These are phyloP conservation scores for Malacoraja senta DNA, from an alignment of 2,797 vertebrate genomes.

Conservation along the genomic window DNA sequence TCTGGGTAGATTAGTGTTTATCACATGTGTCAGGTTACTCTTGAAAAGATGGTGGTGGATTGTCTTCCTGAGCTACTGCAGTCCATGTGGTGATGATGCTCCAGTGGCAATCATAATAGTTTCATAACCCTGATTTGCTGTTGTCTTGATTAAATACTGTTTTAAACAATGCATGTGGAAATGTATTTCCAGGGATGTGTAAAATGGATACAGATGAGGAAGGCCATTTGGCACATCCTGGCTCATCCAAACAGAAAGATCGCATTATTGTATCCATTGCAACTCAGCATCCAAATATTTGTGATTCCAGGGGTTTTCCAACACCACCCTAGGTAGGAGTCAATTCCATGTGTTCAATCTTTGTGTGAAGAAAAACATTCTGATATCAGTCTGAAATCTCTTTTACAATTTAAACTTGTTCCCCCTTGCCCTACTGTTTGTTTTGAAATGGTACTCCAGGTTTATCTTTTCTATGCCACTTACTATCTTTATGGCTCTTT, in stretches of 20 bases:
- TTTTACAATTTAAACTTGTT: slow-evolving; percentile 11
- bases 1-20: background rate
- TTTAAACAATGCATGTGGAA: slow-evolving; percentile 31
- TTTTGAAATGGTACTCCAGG: slow-evolving; percentile 25
- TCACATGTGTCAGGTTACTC: background rate
- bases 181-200: slow-evolving; percentile 9
- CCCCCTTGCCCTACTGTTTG: background rate
- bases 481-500: slow-evolving; percentile 9
- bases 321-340: slow-evolving; percentile 8
- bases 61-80: background rate
- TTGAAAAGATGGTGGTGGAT: background rate
- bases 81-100: background rate
- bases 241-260: background rate
- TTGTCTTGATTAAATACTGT: background rate
- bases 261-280: background rate
- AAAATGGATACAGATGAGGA: slow-evolving; percentile 27
- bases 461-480: background rate
- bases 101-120: background rate
- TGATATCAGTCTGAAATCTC: slow-evolving; percentile 7
- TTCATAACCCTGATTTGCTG: background rate
- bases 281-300: slow-evolving; percentile 15
- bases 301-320: slow-evolving; percentile 3
- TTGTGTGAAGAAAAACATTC: slow-evolving; percentile 26
- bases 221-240: slow-evolving; percentile 28
- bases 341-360: slow-evolving; percentile 23